Percentiles rank a stretch among this genome's conserved stretches.
phyloP scores from a whole-genome alignment of 2,113 vertebrate genomes.

The Atherinomorus stipes region DNA sequence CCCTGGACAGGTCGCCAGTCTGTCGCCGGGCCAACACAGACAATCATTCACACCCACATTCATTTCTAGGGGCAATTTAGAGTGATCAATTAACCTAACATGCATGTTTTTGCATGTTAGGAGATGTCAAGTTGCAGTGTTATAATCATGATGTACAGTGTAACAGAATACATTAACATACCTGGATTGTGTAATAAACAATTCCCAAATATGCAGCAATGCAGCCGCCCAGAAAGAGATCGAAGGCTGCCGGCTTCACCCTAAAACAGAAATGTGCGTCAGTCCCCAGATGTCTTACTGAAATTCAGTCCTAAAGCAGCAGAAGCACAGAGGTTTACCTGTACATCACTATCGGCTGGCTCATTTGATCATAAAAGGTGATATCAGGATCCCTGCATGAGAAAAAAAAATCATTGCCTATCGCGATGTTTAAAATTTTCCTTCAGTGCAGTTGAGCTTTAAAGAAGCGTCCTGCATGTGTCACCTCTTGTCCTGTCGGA shows the following conservation, averaged over 20 bases:
- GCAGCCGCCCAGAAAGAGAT: constrained; percentile 84
- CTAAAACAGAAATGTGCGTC: constrained; percentile 54
- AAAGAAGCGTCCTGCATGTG: not conserved
- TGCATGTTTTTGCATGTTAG: too few species aligned
- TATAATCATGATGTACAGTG: not conserved
- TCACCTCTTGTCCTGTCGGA: constrained; percentile 77
- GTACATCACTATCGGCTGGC: constrained; percentile 82
- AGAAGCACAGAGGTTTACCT: constrained; percentile 64
- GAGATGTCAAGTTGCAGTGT: too few species aligned
- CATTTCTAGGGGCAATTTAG: too few species aligned
- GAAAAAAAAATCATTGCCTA: constrained; percentile 10
- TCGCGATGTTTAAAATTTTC: not conserved
- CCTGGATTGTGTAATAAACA: constrained; percentile 82
- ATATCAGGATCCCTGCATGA: constrained; percentile 82
- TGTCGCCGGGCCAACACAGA: too few species aligned
- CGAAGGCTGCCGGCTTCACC: constrained; percentile 86
- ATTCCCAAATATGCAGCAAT: constrained; percentile 83
- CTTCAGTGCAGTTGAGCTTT: not conserved
- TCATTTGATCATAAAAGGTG: constrained; percentile 86
- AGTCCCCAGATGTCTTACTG: not conserved
- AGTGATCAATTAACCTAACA: too few species aligned
- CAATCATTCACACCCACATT: too few species aligned
- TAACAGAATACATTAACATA: constrained; percentile 40
- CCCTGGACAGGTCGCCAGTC: too few species aligned
- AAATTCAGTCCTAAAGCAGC: not conserved